A percentile compares a stretch with the other conserved stretches of the same genome.
Conservation (phyloP, 2,113 vertebrate genomes). For the Haplochromis vanheusdeni region DNA sequence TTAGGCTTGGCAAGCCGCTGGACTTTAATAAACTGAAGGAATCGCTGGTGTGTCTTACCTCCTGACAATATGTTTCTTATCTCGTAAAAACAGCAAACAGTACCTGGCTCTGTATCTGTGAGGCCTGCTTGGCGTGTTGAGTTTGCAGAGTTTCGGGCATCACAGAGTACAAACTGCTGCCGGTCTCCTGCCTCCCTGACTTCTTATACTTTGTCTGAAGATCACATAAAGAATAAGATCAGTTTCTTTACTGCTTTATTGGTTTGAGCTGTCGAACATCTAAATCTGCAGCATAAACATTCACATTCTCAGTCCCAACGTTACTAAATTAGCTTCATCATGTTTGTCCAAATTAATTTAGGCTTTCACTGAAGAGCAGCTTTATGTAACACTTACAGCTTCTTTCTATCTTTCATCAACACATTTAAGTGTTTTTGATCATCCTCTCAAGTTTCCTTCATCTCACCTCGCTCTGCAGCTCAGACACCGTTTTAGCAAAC, state of each 20-base stretch:
- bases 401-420: background rate
- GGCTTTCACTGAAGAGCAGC: background rate
- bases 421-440: background rate
- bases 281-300: background rate
- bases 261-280: background rate
- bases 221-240: background rate
- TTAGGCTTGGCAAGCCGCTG: background rate
- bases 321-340: background rate
- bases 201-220: conserved; percentile 79
- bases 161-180: conserved; percentile 76
- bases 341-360: background rate
- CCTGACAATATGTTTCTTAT: background rate
- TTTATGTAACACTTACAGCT: rapidly evolving
- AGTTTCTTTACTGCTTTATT: background rate
- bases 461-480: conserved; percentile 82
- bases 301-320: background rate
- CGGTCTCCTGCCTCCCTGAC: conserved; percentile 65
- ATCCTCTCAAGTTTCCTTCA: background rate
- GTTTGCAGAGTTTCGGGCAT: conserved; percentile 88
- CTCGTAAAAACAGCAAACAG: background rate
- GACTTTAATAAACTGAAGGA: background rate
- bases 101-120: conserved; percentile 59
- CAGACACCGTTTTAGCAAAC: conserved; percentile 47
- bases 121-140: conserved; percentile 77
- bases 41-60: background rate